Evolutionary conservation across 2,797 vertebrate genomes (phyloP).

Genomic region (Rallus crepitans): DNA sequence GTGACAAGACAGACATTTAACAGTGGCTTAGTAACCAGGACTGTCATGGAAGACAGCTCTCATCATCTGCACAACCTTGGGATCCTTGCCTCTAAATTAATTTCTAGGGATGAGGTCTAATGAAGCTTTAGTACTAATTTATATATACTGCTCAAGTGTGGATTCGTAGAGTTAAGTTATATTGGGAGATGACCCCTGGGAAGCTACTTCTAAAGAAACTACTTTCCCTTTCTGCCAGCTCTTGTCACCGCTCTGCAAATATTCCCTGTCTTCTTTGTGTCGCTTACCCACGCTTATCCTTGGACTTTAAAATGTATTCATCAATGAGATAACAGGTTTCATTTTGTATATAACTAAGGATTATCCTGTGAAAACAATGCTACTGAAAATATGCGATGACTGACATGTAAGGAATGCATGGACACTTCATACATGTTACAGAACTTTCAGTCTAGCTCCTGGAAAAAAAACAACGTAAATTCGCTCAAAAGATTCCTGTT

Average conservation of each 20-base stretch:
- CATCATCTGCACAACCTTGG: not conserved
- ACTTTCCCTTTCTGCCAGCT: not conserved
- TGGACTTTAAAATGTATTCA: not conserved
- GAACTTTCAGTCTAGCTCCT: not conserved
- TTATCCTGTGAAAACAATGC: slow-evolving; percentile 22
- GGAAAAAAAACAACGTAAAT: not conserved
- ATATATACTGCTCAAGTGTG: not conserved
- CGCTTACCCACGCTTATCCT: not conserved
- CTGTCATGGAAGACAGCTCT: not conserved
- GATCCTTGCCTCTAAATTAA: not conserved
- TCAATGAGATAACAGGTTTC: slow-evolving; percentile 6
- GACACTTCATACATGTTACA: not conserved
- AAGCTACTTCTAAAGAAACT: not conserved
- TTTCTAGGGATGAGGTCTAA: not conserved
- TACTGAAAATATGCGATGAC: not conserved
- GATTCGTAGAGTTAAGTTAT: not conserved
- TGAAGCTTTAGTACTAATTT: not conserved
- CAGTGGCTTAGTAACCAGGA: slow-evolving; percentile 26
- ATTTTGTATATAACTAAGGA: not conserved
- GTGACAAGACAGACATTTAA: slow-evolving; percentile 41
- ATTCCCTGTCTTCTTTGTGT: not conserved
- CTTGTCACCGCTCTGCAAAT: not conserved
- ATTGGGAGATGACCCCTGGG: not conserved
- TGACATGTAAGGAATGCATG: not conserved
- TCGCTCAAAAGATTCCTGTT: not conserved